These are phyloP conservation scores for Syngnathus rostellatus DNA, from an alignment of 2,797 vertebrate species.

Conservation along the genomic window DNA sequence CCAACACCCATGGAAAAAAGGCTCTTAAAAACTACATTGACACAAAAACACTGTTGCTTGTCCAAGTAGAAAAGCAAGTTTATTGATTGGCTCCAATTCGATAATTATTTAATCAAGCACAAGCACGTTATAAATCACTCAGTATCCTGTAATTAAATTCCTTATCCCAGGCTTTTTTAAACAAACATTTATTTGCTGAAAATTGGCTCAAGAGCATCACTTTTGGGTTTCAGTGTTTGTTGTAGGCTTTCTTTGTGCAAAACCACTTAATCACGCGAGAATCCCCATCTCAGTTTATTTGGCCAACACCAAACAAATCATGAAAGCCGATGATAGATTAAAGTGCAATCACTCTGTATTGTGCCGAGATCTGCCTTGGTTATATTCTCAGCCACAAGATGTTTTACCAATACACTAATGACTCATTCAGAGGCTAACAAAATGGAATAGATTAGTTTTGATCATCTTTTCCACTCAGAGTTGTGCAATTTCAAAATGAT, in stretches of 20 bases:
- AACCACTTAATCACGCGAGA: conserved; percentile 6
- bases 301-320: conserved; percentile 10
- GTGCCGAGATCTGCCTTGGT: conserved; percentile 16
- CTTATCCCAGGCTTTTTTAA: neutral
- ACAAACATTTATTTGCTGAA: neutral
- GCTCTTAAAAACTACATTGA: neutral
- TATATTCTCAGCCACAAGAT: conserved; percentile 15
- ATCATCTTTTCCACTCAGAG: neutral
- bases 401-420: conserved; percentile 7
- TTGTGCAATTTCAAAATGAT: neutral
- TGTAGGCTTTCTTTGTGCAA: conserved; percentile 6
- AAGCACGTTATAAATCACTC: neutral
- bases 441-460: conserved; percentile 5
- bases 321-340: conserved; percentile 16
- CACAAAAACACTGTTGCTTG: neutral
- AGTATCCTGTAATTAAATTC: neutral
- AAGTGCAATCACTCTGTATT: conserved; percentile 18
- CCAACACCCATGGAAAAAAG: neutral
- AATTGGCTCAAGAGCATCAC: neutral
- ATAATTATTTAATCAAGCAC: conserved; percentile 1
- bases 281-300: conserved; percentile 17
- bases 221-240: conserved; percentile 8
- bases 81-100: neutral
- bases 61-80: neutral
- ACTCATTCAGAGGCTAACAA: conserved; percentile 9